A percentile compares a stretch with the other conserved stretches of the same genome.
Conservation (phyloP, 2,797 vertebrate species). For the Trachops cirrhosus region DNA sequence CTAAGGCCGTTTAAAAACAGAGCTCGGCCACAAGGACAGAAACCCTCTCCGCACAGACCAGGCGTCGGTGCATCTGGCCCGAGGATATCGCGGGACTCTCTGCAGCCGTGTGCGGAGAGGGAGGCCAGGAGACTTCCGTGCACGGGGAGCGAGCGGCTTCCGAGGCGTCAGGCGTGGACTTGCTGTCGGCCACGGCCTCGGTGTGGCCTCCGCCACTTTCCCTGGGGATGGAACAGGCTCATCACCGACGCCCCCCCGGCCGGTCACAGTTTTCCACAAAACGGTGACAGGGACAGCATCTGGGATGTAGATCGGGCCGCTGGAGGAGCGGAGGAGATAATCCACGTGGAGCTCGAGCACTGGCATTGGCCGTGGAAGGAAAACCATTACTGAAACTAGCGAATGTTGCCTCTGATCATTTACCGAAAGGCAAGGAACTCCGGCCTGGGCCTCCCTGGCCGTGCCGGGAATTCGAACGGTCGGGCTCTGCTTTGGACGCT, state of each 20-base stretch:
- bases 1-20: background rate
- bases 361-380: background rate
- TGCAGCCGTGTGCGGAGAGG: background rate
- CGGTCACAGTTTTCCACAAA: background rate
- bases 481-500: no score
- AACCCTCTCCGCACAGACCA: background rate
- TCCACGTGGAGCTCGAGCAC: background rate
- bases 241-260: background rate
- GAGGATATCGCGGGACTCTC: background rate
- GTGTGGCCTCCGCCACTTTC: no score
- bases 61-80: background rate
- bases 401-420: background rate
- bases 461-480: no score
- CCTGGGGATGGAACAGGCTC: background rate
- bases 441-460: background rate
- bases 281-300: background rate
- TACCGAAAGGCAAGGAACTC: background rate
- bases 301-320: no score
- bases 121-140: background rate
- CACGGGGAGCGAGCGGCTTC: background rate
- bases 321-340: background rate
- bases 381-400: background rate
- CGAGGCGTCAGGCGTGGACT: background rate
- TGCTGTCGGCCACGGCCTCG: background rate
- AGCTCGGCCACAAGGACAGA: background rate